A percentile compares a stretch with the other conserved stretches of the same genome.
Evolutionary conservation across 2,888 invertebrate genomes (phyloP).

Genomic region (Microchrysa polita): DNA sequence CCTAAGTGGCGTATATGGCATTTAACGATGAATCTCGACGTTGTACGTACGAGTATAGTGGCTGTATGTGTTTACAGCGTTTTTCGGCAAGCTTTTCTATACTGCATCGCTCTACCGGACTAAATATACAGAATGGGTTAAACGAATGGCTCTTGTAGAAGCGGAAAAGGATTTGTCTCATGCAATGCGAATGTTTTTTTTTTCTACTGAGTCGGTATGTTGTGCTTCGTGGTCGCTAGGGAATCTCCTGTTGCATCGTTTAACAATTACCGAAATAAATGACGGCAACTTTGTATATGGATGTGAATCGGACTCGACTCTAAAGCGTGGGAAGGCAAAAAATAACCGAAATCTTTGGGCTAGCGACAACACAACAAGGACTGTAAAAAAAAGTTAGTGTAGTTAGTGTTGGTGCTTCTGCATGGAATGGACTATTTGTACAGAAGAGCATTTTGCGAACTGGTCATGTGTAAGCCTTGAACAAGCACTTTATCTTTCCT

Average conservation of each 20-base stretch:
- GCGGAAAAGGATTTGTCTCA: conserved; percentile 15
- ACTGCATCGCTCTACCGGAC: conserved; percentile 12
- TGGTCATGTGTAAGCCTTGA: neutral
- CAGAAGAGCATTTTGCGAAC: neutral
- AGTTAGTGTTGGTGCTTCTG: too few relatives aligned
- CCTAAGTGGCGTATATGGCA: neutral
- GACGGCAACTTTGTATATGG: conserved; percentile 46
- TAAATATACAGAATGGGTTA: conserved; percentile 23
- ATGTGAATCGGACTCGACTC: conserved; percentile 19
- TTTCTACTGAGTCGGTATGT: too few relatives aligned
- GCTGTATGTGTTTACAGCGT: neutral
- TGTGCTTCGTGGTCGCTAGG: neutral
- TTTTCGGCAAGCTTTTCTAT: neutral
- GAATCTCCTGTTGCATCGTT: conserved; percentile 51
- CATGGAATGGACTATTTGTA: neutral
- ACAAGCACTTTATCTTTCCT: conserved; percentile 33
- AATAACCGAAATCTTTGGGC: conserved; percentile 33
- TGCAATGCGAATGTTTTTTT: conserved; percentile 10
- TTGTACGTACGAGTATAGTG: neutral
- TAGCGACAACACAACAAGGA: conserved; percentile 29
- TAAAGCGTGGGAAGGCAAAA: conserved; percentile 9
- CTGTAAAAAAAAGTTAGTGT: neutral
- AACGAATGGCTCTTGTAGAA: neutral
- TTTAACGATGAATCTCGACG: conserved; percentile 34
- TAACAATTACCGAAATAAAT: conserved; percentile 52